Base-by-base conservation (phyloP, 2,113 vertebrate genomes). In the Dasyprocta punctata region DNA sequence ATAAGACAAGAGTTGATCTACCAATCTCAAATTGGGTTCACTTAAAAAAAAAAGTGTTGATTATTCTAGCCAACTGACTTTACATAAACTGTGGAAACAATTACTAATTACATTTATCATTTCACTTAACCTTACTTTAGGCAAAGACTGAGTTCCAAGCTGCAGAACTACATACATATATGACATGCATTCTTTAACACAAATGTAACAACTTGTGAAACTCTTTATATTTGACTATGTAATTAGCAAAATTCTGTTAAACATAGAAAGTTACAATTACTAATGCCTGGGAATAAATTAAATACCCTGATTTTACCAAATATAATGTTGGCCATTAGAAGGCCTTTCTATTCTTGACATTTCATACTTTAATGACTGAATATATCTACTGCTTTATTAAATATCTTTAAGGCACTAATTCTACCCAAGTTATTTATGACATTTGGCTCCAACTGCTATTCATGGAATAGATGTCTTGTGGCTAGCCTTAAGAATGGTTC, bases 221-320 rank as follows among this genome's bases (percentile, higher is more conserved):
- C 38, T 38, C 30, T 41, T 88, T 52, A 71, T 10, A 38, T 69
- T 54, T 89, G 14, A 87, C 83, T 54, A 77, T 49, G 22, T 24
- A 56, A 63, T 88, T 78, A 93, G 14, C 67, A 87, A 95, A 90
- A 83, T 61, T 71, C 30, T 73, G 54, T 81, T 90, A 83, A 90
- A 60, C 65, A 33, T 61, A 44, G 54, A 71, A 91, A 84, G 52
- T 52, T 60, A 90, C 19, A 69, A 60, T 33, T 49, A 69, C 7
- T 92, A 93, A 90, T 61, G 58, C 2, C 82, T 44, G 28, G 36
- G 8, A 90, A 93, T 83, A 49, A 93, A 82, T 88, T 86, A 77
- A 78, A 67, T 30, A 73, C 2, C 6, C 38, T 44, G 11, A 17
- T 82, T 77, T 65, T 30, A 58, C 30, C 65, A 85, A 95, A 90